Evolutionary conservation across 2,113 vertebrate genomes (phyloP).

Genomic region (Pionites leucogaster): DNA sequence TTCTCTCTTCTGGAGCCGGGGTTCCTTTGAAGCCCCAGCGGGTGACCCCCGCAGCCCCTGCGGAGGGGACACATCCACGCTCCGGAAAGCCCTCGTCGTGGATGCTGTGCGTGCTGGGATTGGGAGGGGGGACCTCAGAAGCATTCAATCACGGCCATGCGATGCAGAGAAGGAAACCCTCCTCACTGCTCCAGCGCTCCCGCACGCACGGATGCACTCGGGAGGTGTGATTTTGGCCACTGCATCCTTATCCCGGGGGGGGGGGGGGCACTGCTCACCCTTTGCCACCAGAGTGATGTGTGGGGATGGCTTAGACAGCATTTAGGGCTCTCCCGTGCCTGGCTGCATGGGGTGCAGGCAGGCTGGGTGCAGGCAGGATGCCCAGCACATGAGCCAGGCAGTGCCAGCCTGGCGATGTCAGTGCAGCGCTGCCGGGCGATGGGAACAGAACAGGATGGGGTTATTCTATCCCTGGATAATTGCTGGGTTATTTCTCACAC

Average conservation of each 20-base stretch:
- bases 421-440: accelerated
- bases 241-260: background rate
- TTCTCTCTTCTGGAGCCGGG: background rate
- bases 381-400: background rate
- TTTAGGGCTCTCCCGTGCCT: background rate
- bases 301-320: background rate
- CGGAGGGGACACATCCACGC: accelerated
- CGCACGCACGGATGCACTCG: background rate
- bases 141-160: background rate
- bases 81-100: background rate
- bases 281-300: background rate
- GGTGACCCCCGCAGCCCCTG: background rate
- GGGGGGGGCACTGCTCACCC: accelerated
- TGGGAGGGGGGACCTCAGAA: background rate
- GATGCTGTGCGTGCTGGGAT: background rate
- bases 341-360: background rate
- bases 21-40: background rate
- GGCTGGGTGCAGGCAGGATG: background rate
- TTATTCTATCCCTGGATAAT: background rate
- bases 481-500: background rate
- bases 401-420: background rate
- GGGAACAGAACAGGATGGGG: background rate
- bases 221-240: background rate
- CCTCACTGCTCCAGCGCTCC: background rate
- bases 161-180: background rate